Percentiles rank a stretch among this genome's conserved stretches.
These are phyloP conservation scores for Lamellibrachia columna DNA, from an alignment of 2,888 invertebrate genomes.

Conservation along the genomic window DNA sequence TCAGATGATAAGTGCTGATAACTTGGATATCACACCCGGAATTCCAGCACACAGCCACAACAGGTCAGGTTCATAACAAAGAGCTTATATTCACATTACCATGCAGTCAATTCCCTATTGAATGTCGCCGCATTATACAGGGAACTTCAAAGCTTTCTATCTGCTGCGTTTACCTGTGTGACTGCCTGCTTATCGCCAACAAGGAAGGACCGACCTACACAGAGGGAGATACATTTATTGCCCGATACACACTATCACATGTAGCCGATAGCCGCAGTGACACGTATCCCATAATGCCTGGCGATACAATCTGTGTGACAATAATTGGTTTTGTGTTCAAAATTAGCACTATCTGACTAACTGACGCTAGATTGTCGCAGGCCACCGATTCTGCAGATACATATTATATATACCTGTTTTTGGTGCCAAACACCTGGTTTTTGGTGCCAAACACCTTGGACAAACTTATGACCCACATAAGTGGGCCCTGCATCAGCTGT, in stretches of 20 bases:
- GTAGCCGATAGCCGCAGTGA: not conserved
- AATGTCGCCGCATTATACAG: not conserved
- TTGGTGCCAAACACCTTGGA: not conserved
- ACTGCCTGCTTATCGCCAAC: not conserved
- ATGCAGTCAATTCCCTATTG: not conserved
- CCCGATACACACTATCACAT: not conserved
- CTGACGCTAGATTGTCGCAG: not conserved
- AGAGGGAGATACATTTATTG: not conserved
- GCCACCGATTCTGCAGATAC: not conserved
- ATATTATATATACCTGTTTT: not conserved
- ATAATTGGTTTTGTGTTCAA: conserved; percentile 16
- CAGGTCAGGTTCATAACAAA: not conserved
- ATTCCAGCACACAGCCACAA: not conserved
- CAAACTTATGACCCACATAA: not conserved
- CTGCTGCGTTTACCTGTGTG: not conserved
- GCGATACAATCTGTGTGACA: not conserved
- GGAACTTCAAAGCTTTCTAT: not conserved
- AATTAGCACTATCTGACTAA: not conserved
- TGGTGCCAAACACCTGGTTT: not conserved
- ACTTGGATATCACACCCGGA: not conserved
- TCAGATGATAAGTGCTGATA: not conserved
- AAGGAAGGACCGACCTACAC: not conserved
- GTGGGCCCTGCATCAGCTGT: not conserved
- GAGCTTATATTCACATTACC: not conserved
- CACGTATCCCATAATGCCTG: not conserved